Conservation (phyloP, 2,888 invertebrate genomes). For the Acanthacorydalis orientalis region DNA sequence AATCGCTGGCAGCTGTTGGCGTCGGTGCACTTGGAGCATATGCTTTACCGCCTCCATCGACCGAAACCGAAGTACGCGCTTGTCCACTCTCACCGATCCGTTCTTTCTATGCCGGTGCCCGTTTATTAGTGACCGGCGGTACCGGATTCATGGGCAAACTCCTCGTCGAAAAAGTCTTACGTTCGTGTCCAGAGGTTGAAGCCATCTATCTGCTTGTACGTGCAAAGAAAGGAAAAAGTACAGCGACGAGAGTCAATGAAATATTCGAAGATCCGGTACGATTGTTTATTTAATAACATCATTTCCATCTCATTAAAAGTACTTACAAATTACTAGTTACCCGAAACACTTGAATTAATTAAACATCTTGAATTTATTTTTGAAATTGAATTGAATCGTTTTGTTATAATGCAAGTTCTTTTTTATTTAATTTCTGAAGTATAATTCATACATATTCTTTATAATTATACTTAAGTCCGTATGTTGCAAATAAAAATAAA, state of each 20-base stretch:
- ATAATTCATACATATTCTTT: no score
- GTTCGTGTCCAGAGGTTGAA: constrained; percentile 34
- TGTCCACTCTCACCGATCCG: constrained; percentile 16
- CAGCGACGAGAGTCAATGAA: constrained; percentile 44
- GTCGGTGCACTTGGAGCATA: neutral
- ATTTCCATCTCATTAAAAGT: no score
- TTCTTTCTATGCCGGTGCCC: constrained; percentile 22
- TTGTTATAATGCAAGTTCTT: no score
- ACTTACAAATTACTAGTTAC: no score
- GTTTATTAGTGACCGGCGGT: constrained; percentile 24
- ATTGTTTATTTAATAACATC: constrained; percentile 9
- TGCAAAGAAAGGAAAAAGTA: constrained; percentile 41
- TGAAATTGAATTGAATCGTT: no score
- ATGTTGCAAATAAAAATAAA: no score
- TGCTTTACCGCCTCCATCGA: neutral
- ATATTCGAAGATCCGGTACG: constrained; percentile 50
- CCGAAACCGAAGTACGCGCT: neutral
- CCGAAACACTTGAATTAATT: no score
- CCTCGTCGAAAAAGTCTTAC: constrained; percentile 39
- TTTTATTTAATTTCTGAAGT: no score
- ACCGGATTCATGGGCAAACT: constrained; percentile 40
- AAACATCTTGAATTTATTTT: neutral
- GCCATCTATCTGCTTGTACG: constrained; percentile 37
- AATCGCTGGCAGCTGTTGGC: neutral
- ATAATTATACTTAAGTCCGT: no score